Evolutionary conservation across 2,888 invertebrate species (phyloP), one percentile per base, ranked within the genome.

Genomic region (Empis stercorea): DNA sequence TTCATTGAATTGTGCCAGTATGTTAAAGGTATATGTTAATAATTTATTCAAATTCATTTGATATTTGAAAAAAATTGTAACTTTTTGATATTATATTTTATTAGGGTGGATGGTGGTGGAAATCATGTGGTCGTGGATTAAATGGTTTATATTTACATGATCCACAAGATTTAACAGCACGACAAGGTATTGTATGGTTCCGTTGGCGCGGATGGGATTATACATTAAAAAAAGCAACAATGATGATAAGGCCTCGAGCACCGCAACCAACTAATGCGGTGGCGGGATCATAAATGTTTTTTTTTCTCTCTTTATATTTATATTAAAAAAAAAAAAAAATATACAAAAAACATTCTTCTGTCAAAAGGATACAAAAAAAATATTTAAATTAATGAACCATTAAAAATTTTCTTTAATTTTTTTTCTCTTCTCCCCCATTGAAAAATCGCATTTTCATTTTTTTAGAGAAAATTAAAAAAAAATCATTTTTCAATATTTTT

Each of bases 141-240:
- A 92, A 92, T 62, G 91, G 91, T 13, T 76, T 91, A 30, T 91
- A 92, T 62, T 73, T 91, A 41, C 88, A 89, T 59, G 88, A 91
- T 68, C 88, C 88, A 2, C 88, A 89, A 68, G 89, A 91, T 70
- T 75, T 88, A 51, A 89, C 88, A 42, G 89, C 89, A 49, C 76
- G 89, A 63, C 89, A 91, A 81, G 89, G 88, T 53, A 91, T 92
- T 57, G 91, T 92, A 7, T 92, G 91, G 91, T 92, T 91, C 80
- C 83, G 91, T 60, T 92, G 91, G 91, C 79, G 88, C 70, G 91
- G 92, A 46, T 92, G 92, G 91, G 91, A 91, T 69, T 92, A 92
- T 72, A 91, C 91, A 15, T 71, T 92, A 53, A 91, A 89, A 70
- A 81, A 81, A 59, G 87, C 92, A 2, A 81, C 80, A 49, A 89